These are phyloP conservation scores for Battus philenor DNA, from an alignment of 1,140 invertebrate genomes.

Conservation along the genomic window DNA sequence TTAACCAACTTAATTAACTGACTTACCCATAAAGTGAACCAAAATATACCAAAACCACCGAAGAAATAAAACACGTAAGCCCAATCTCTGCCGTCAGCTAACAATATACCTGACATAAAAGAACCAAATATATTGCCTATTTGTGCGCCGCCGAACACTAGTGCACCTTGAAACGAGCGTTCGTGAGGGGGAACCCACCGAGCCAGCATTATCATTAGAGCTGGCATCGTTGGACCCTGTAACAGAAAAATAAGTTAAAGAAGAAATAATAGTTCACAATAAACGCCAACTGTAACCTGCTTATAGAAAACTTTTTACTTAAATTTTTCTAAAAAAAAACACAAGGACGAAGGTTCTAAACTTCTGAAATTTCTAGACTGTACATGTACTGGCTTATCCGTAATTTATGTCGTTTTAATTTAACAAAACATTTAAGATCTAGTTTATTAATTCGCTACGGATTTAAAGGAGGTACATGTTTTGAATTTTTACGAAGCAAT, in stretches of 20 bases:
- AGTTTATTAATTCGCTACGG: no score
- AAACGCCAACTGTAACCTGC: background rate
- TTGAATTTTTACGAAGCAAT: no score
- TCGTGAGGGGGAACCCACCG: conserved; percentile 85
- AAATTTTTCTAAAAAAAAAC: no score
- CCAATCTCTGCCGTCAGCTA: conserved; percentile 82
- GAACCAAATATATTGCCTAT: conserved; percentile 85
- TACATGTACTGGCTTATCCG: no score
- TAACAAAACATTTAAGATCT: no score
- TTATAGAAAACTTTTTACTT: no score
- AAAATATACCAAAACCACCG: conserved; percentile 83
- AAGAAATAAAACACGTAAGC: conserved; percentile 89
- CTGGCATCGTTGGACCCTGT: conserved; percentile 85
- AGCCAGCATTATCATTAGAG: conserved; percentile 82
- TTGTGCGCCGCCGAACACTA: conserved; percentile 83
- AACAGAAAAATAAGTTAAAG: conserved; percentile 9
- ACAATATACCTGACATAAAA: conserved; percentile 80
- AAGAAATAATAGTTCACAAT: conserved; percentile 1
- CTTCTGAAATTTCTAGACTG: no score
- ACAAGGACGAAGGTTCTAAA: no score
- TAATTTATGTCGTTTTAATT: no score
- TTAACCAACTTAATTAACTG: no score
- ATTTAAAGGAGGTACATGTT: no score
- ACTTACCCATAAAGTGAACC: conserved; percentile 84
- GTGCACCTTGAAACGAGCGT: conserved; percentile 81